Conservation (phyloP, 2,888 invertebrate species). For the Fissipunctia ypsillon region DNA sequence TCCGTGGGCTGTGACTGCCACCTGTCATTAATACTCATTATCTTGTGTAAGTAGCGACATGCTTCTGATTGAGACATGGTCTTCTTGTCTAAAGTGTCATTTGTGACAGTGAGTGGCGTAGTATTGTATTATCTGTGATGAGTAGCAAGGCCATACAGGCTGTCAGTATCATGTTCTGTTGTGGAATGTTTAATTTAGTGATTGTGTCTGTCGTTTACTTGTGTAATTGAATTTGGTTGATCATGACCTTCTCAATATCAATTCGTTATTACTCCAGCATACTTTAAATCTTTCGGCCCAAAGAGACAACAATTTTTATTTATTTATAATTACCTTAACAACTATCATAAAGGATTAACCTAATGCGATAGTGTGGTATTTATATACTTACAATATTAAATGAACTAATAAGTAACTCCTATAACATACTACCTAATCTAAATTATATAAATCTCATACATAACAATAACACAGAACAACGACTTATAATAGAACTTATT, state of each 20-base stretch:
- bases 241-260: not conserved
- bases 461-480: too few species aligned
- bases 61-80: constrained; percentile 35
- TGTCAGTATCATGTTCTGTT: not conserved
- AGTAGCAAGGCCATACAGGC: not conserved
- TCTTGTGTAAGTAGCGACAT: constrained; percentile 12
- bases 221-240: not conserved
- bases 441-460: too few species aligned
- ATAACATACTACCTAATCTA: too few species aligned
- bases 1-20: constrained; percentile 21
- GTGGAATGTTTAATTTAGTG: not conserved
- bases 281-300: not conserved
- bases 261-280: not conserved
- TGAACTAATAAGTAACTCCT: too few species aligned
- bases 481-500: too few species aligned
- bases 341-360: too few species aligned
- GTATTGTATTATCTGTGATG: not conserved
- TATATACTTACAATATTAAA: too few species aligned
- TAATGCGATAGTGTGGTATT: too few species aligned
- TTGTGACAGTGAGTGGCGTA: not conserved
- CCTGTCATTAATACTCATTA: constrained; percentile 37
- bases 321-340: too few species aligned
- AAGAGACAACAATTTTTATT: not conserved
- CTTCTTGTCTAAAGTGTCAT: constrained; percentile 9
- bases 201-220: not conserved